Evolutionary conservation across 2,113 vertebrate species (phyloP).

Genomic region (Aleadryas rufinucha): DNA sequence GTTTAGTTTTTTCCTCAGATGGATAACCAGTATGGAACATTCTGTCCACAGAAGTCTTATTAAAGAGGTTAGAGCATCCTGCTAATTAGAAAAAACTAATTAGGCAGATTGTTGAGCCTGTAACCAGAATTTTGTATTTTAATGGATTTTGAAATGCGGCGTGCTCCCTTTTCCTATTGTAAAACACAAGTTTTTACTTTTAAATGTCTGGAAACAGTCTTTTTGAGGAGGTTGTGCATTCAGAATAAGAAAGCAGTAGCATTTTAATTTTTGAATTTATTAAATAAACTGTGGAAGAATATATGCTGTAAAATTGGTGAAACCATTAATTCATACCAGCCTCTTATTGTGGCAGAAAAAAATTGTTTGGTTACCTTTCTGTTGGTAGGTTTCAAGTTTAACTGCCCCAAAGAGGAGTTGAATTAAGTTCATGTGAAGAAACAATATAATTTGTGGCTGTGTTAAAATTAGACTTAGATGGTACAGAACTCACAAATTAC

Average conservation of each 20-base stretch:
- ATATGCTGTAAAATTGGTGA: background rate
- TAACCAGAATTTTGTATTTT: conserved; percentile 61
- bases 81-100: conserved; percentile 67
- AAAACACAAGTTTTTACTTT: background rate
- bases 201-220: background rate
- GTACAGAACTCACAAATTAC: background rate
- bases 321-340: background rate
- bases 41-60: conserved; percentile 67
- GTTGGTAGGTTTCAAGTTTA: background rate
- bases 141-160: conserved; percentile 4
- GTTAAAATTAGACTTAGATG: background rate
- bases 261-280: background rate
- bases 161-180: background rate
- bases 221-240: background rate
- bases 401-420: background rate
- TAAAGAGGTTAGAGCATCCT: conserved; percentile 62
- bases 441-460: background rate
- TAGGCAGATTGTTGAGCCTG: conserved; percentile 60
- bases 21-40: conserved; percentile 67
- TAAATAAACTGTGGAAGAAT: background rate
- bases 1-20: conserved; percentile 53
- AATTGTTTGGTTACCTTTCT: background rate
- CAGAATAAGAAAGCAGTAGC: background rate
- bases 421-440: background rate
- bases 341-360: background rate